phyloP scores from a whole-genome alignment of 2,888 invertebrate species.

The Physocephala rufipes region DNA sequence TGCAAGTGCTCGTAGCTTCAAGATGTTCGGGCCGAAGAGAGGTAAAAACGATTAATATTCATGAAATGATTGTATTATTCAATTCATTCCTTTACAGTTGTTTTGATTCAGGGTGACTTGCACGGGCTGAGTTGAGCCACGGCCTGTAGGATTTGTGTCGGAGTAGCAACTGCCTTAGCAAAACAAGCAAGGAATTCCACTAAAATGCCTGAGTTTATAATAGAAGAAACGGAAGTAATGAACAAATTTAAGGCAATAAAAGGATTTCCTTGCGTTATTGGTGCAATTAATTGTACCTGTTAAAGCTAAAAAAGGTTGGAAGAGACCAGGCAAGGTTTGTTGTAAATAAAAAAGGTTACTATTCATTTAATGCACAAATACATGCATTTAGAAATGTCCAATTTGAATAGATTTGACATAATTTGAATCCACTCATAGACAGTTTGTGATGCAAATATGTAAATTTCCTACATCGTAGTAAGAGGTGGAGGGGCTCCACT shows the following conservation, averaged over 20 bases:
- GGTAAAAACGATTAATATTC: background rate
- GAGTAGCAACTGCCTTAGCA: background rate
- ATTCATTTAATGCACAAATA: background rate
- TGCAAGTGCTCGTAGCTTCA: background rate
- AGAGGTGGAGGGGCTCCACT: background rate
- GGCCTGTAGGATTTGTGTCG: background rate
- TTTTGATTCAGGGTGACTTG: background rate
- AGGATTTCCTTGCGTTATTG: background rate
- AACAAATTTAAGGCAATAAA: background rate
- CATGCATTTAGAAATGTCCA: too few species aligned
- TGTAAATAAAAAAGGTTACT: constrained; percentile 5
- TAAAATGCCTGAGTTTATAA: background rate
- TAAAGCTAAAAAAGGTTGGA: background rate
- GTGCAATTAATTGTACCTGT: constrained; percentile 6
- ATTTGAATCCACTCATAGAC: too few species aligned
- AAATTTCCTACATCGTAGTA: too few species aligned
- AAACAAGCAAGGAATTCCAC: background rate
- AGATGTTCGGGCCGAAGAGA: constrained; percentile 5
- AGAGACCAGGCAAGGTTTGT: background rate
- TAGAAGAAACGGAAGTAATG: background rate
- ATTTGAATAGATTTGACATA: too few species aligned
- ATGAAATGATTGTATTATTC: too few species aligned
- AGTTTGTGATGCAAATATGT: too few species aligned
- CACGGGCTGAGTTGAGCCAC: background rate
- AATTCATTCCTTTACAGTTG: background rate